Percentiles rank a stretch among this genome's conserved stretches.
These are phyloP conservation scores for Monopterus albus DNA, from an alignment of 2,113 vertebrate species.

Conservation along the genomic window DNA sequence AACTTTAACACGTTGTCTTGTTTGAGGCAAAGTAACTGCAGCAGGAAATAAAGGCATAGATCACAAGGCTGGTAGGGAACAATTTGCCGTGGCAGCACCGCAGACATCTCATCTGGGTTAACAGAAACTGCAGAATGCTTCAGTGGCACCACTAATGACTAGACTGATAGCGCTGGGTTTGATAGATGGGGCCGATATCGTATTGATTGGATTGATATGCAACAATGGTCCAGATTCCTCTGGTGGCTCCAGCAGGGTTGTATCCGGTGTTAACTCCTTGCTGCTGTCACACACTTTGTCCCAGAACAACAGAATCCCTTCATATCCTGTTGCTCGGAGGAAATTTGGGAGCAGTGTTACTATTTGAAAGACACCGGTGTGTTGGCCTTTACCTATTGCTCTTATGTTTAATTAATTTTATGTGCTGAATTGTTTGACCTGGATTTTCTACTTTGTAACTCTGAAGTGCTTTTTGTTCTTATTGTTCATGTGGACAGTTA, in stretches of 20 bases:
- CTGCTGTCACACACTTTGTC: constrained; percentile 20
- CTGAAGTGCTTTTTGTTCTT: too few relatives aligned
- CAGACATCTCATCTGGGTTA: constrained; percentile 70
- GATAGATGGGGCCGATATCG: constrained; percentile 56
- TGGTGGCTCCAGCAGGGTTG: neutral
- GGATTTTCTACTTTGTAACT: too few relatives aligned
- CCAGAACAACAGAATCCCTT: neutral
- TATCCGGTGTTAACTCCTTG: constrained; percentile 26
- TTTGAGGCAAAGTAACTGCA: constrained; percentile 35
- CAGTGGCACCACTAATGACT: constrained; percentile 68
- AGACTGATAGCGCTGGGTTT: constrained; percentile 61
- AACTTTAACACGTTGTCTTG: neutral
- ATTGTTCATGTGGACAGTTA: too few relatives aligned
- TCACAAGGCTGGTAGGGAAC: constrained; percentile 39
- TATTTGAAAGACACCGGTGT: too few relatives aligned
- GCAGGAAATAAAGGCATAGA: constrained; percentile 63
- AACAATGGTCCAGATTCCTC: constrained; percentile 23
- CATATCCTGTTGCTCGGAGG: neutral
- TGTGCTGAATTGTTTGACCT: too few relatives aligned
- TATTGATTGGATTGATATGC: constrained; percentile 60
- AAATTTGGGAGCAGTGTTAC: too few relatives aligned
- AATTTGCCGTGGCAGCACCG: constrained; percentile 23
- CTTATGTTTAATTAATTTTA: too few relatives aligned
- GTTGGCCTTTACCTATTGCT: too few relatives aligned
- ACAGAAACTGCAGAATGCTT: constrained; percentile 63